phyloP scores from a whole-genome alignment of 2,797 vertebrate genomes.

The Sebastes steindachneri region DNA sequence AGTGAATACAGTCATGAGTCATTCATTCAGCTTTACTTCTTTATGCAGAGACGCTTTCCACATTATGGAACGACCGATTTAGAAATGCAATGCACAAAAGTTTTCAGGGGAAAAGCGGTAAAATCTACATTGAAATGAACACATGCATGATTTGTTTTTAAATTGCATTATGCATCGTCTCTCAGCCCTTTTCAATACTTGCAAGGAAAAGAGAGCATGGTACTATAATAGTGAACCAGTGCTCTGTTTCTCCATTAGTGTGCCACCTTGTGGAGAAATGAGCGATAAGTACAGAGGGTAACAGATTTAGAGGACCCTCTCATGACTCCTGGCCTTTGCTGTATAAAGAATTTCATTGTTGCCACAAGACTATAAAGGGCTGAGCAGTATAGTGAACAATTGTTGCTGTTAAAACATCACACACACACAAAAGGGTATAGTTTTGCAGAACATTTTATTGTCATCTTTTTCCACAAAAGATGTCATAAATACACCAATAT shows the following conservation, averaged over 20 bases:
- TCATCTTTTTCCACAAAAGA: slow-evolving; percentile 40
- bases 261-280: slow-evolving; percentile 34
- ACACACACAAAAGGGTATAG: not conserved
- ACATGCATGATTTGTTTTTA: not conserved
- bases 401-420: not conserved
- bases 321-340: not conserved
- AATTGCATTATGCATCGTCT: not conserved
- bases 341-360: not conserved
- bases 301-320: not conserved
- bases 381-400: not conserved
- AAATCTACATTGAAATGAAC: not conserved
- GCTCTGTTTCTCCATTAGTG: not conserved
- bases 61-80: not conserved
- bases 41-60: not conserved
- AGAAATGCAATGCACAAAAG: not conserved
- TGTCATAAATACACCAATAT: slow-evolving; percentile 77
- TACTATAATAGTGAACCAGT: not conserved
- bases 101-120: not conserved
- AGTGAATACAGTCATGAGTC: slow-evolving; percentile 24
- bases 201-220: not conserved
- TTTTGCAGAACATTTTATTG: slow-evolving; percentile 64
- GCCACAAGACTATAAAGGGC: not conserved
- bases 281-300: not conserved
- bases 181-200: not conserved
- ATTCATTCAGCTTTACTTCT: slow-evolving; percentile 25